These are phyloP conservation scores for Scolanthus callimorphus DNA, from an alignment of 92 coral and sea anemone genomes.

Conservation along the genomic window DNA sequence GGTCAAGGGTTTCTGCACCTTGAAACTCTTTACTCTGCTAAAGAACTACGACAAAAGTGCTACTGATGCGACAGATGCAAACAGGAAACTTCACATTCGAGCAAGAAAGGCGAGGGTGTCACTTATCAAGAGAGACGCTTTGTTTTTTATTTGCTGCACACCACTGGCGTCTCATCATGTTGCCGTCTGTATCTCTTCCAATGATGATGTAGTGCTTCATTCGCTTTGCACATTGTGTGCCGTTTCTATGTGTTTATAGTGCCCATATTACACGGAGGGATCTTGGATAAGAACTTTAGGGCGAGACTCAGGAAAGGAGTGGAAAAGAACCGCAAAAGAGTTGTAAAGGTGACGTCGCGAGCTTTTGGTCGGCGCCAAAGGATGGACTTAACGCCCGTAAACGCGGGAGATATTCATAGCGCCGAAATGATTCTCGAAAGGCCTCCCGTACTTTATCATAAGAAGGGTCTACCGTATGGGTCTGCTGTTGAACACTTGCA, in stretches of 20 bases:
- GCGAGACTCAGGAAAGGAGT: background rate
- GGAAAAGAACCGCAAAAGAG: background rate
- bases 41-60: no score
- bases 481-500: no score
- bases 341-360: background rate
- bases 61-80: no score
- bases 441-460: background rate
- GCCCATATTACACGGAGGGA: background rate
- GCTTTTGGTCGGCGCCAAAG: background rate
- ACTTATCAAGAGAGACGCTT: background rate
- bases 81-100: background rate
- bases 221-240: background rate
- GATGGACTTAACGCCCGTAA: background rate
- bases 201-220: background rate
- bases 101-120: background rate
- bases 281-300: background rate
- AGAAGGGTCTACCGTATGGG: no score
- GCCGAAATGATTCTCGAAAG: background rate
- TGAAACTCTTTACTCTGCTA: background rate
- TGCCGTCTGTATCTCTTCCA: no score
- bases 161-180: background rate
- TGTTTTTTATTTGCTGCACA: slow-evolving; percentile 1
- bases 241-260: background rate
- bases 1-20: background rate
- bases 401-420: background rate